Evolutionary conservation across 2,888 invertebrate species (phyloP).

Genomic region (Andrena bicolor): DNA sequence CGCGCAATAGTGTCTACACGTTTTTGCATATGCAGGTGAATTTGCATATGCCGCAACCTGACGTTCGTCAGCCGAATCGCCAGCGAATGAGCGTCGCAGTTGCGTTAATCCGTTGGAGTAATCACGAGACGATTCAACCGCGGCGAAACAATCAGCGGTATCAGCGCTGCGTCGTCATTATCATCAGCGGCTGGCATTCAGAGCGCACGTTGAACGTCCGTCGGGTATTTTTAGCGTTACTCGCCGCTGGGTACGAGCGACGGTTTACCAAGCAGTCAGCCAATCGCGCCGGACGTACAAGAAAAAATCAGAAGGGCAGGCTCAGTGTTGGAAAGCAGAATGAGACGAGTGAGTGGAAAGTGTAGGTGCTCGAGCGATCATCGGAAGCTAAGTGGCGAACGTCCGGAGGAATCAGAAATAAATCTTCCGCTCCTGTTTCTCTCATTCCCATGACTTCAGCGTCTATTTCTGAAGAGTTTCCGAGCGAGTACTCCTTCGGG

Average conservation of each 20-base stretch:
- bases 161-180: constrained; percentile 59
- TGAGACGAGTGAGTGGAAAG: too few species aligned
- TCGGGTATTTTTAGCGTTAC: constrained; percentile 20
- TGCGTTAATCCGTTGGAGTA: constrained; percentile 46
- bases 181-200: constrained; percentile 40
- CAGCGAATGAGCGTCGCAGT: constrained; percentile 24
- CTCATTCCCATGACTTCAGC: too few species aligned
- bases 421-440: too few species aligned
- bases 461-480: too few species aligned
- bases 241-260: not conserved
- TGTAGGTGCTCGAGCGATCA: too few species aligned
- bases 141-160: constrained; percentile 52
- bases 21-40: not conserved
- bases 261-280: constrained; percentile 14
- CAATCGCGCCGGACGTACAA: not conserved
- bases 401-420: too few species aligned
- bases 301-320: not conserved
- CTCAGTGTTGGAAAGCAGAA: not conserved
- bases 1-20: too few species aligned
- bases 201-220: not conserved
- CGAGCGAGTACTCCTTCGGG: too few species aligned
- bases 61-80: constrained; percentile 19
- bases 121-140: constrained; percentile 49
- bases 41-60: not conserved
- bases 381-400: too few species aligned